Conservation (phyloP, 23 tunicate species). For the Halocynthia roretzi region DNA sequence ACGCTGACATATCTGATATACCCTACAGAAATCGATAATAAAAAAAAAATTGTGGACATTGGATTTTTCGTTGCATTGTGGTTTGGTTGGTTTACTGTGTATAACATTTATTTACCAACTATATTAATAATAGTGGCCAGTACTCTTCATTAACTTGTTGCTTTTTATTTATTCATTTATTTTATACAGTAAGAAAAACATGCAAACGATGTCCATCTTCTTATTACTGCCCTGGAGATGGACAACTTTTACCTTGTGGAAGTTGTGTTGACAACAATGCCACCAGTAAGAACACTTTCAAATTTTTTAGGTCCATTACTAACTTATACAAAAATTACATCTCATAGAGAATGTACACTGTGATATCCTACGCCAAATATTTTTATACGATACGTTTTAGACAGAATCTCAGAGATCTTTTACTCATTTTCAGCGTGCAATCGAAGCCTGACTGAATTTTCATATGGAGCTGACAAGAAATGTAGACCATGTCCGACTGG, state of each 20-base stretch:
- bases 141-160: too few species aligned
- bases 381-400: neutral
- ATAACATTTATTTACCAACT: too few species aligned
- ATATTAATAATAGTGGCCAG: too few species aligned
- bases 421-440: conserved; percentile 6
- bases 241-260: conserved; percentile 17
- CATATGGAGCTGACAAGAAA: neutral
- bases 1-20: too few species aligned
- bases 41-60: too few species aligned
- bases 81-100: too few species aligned
- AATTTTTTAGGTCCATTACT: too few species aligned
- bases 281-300: neutral
- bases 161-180: neutral
- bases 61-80: too few species aligned
- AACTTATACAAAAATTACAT: too few species aligned
- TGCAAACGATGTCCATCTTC: conserved; percentile 19
- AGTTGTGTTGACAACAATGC: conserved; percentile 21
- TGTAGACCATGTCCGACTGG: conserved; percentile 11
- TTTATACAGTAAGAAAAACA: neutral
- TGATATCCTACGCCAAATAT: too few species aligned
- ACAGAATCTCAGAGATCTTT: neutral
- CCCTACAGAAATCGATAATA: too few species aligned
- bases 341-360: too few species aligned
- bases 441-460: conserved; percentile 21
- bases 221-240: conserved; percentile 35